Evolutionary conservation across 2,888 invertebrate genomes (phyloP), one percentile per base, ranked within the genome.

Genomic region (Eupithecia subfuscata): DNA sequence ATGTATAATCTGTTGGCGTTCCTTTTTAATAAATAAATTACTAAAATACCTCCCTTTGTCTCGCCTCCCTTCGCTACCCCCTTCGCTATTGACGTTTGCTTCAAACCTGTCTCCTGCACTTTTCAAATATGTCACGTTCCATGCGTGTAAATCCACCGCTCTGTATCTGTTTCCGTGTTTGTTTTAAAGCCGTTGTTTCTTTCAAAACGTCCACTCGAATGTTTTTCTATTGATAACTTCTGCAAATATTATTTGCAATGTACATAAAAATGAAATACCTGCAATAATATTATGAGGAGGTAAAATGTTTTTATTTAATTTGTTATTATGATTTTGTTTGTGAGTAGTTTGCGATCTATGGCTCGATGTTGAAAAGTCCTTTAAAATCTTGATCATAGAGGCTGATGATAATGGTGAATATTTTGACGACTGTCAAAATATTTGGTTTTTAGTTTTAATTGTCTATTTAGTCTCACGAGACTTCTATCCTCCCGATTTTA

Each of bases 91-190:
- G 18, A 48, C 18, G 0, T 48, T 48, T 48, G 18, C 48, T 16
- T 45, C 45, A 45, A 18, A 48, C 18, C 48, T 48, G 18, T 48
- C 48, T 18, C 18, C 18, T 48, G 48, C 18, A 48, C 18, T 48
- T 48, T 52, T n/a, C 52, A n/a, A 52, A 2, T 1, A 2, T 52
- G n/a, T 52, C 52, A 52, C 52, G 52, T n/a, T 52, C 52, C 0
- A n/a, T 52, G 52, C 52, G n/a, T 52, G 52, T 52, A 52, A 52
- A 52, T n/a, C n/a, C 52, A n/a, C n/a, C n/a, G 52, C n/a, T 52
- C 52, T 52, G 9, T 7, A 7, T n/a, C 9, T 52, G n/a, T 52
- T 52, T 8, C 52, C n/a, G n/a, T 52, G 3, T 52, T 18, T n/a
- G 2, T n/a, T 52, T 45, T 45, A 45, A 30, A 1, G 30, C 30